Evolutionary conservation across 2,797 vertebrate genomes (phyloP).

Genomic region (Chiloscyllium punctatum): DNA sequence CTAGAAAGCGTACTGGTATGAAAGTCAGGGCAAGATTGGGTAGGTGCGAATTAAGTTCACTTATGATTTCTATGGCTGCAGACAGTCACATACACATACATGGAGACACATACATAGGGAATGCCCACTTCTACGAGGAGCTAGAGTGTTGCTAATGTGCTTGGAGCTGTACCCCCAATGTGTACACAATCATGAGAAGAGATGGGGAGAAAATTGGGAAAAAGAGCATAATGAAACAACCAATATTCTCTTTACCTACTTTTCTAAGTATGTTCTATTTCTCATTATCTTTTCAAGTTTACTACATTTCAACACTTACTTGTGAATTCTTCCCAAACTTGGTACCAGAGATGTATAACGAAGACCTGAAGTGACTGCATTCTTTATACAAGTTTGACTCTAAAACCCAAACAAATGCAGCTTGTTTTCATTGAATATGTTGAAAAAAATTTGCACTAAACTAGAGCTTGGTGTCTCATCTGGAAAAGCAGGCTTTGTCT

Average conservation of each 20-base stretch:
- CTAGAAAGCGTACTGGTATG: background rate
- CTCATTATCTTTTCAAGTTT: background rate
- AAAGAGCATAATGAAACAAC: background rate
- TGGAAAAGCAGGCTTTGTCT: background rate
- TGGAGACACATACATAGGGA: background rate
- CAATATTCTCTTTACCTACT: background rate
- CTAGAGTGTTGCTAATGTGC: background rate
- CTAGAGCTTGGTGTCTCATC: background rate
- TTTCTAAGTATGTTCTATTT: background rate
- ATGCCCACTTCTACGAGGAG: background rate
- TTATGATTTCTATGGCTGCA: background rate
- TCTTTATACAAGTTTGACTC: background rate
- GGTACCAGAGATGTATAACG: background rate
- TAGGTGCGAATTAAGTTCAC: background rate
- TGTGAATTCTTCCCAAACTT: background rate
- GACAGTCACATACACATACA: background rate
- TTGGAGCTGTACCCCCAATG: background rate
- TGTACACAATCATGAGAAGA: background rate
- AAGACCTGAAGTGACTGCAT: background rate
- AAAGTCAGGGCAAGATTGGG: background rate
- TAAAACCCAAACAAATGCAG: background rate
- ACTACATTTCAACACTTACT: background rate
- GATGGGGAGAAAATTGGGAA: background rate
- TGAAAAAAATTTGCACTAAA: background rate
- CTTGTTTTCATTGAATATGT: background rate